These are phyloP conservation scores for Cyclopterus lumpus DNA, from an alignment of 2,797 vertebrate genomes.

Conservation along the genomic window DNA sequence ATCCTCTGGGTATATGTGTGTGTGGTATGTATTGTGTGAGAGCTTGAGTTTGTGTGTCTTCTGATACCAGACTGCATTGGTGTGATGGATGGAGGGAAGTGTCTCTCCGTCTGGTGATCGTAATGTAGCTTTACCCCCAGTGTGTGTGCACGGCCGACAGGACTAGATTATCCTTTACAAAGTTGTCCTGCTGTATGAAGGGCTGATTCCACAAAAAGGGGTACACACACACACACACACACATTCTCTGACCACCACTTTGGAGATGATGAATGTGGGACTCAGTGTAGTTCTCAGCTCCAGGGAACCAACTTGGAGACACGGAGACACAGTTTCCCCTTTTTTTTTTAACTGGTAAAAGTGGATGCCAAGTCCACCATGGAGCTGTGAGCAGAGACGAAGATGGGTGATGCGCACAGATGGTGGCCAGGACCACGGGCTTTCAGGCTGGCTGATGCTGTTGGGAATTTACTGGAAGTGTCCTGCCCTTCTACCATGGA, in stretches of 20 bases:
- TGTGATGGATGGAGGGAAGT: slow-evolving; percentile 74
- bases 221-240: slow-evolving; percentile 5
- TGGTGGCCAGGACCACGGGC: slow-evolving; percentile 44
- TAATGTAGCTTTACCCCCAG: slow-evolving; percentile 71
- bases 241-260: slow-evolving; percentile 61
- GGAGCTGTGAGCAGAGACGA: slow-evolving; percentile 42
- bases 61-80: slow-evolving; percentile 41
- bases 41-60: slow-evolving; percentile 14
- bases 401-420: slow-evolving; percentile 70
- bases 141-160: slow-evolving; percentile 47
- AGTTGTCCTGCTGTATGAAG: slow-evolving; percentile 60
- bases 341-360: slow-evolving; percentile 47
- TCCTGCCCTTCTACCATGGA: slow-evolving; percentile 45
- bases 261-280: slow-evolving; percentile 71
- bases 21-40: slow-evolving; percentile 18
- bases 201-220: slow-evolving; percentile 51
- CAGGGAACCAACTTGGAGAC: slow-evolving; percentile 70
- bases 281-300: slow-evolving; percentile 61
- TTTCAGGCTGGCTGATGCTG: slow-evolving; percentile 33
- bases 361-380: slow-evolving; percentile 38
- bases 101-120: slow-evolving; percentile 75
- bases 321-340: slow-evolving; percentile 70
- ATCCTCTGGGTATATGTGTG: slow-evolving; percentile 13
- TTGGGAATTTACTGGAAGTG: slow-evolving; percentile 38
- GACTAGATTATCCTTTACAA: slow-evolving; percentile 68